Conservation (phyloP, 2,113 vertebrate species). For the Oreochromis niloticus region DNA sequence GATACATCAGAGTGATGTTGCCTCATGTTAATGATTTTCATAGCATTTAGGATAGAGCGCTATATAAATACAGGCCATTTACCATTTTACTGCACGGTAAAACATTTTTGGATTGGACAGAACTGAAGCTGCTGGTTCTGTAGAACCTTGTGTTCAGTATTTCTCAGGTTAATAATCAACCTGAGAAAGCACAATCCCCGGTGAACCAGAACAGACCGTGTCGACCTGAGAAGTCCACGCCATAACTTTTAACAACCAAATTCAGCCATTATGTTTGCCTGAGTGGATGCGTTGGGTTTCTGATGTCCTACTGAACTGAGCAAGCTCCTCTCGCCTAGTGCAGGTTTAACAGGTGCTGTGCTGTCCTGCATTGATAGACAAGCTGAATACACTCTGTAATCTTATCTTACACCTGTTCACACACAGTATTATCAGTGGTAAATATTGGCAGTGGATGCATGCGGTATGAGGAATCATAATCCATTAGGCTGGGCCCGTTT, state of each 20-base stretch:
- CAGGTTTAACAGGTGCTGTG: background rate
- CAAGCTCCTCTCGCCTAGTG: background rate
- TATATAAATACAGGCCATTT: too few relatives aligned
- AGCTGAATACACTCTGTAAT: background rate
- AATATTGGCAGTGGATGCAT: background rate
- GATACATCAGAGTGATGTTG: background rate
- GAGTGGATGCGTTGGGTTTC: background rate
- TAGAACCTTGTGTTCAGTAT: background rate
- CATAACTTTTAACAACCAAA: background rate
- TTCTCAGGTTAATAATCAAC: background rate
- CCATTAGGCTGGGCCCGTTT: background rate
- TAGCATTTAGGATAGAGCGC: background rate
- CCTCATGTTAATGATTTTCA: background rate
- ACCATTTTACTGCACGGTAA: background rate
- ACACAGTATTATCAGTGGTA: background rate
- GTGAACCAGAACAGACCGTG: background rate
- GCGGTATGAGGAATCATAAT: background rate
- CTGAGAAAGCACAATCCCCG: background rate
- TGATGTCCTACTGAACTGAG: background rate
- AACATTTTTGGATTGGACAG: background rate
- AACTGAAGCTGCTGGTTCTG: background rate
- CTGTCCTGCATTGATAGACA: background rate
- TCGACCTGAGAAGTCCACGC: background rate
- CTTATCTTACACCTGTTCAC: background rate
- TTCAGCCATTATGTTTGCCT: background rate